Evolutionary conservation across 2,113 vertebrate genomes (phyloP).

Genomic region (Mesoclemmys tuberculata): DNA sequence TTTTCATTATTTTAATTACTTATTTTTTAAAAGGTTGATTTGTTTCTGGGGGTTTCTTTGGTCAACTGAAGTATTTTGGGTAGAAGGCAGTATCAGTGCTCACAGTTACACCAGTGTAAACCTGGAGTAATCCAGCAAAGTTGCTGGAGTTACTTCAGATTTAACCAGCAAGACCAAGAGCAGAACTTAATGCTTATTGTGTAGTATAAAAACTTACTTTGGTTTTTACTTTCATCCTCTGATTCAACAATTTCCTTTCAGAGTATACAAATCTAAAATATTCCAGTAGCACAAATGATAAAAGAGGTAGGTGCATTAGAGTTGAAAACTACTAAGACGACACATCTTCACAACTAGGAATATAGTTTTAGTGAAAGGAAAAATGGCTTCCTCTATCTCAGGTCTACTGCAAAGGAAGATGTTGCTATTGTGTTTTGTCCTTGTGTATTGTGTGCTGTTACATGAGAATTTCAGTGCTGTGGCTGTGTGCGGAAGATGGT

Average conservation of each 20-base stretch:
- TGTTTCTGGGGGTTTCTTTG: neutral
- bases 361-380: neutral
- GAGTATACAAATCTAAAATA: neutral
- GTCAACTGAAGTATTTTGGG: neutral
- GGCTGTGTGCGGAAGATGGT: constrained; percentile 3
- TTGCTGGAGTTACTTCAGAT: neutral
- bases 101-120: rapidly evolving
- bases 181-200: neutral
- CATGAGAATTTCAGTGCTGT: constrained; percentile 39
- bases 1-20: neutral
- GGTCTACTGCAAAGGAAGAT: neutral
- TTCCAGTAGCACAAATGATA: neutral
- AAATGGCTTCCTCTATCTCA: neutral
- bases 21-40: neutral
- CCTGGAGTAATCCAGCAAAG: rapidly evolving
- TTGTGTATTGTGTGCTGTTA: neutral
- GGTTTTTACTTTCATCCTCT: neutral
- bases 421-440: neutral
- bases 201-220: neutral
- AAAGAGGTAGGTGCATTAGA: neutral
- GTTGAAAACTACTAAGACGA: neutral
- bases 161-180: rapidly evolving
- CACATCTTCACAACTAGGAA: neutral
- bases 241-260: neutral
- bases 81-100: neutral